Evolutionary conservation across 2,113 vertebrate species (phyloP), one percentile per base, ranked within the genome.

Genomic region (Nothocercus nigrocapillus): DNA sequence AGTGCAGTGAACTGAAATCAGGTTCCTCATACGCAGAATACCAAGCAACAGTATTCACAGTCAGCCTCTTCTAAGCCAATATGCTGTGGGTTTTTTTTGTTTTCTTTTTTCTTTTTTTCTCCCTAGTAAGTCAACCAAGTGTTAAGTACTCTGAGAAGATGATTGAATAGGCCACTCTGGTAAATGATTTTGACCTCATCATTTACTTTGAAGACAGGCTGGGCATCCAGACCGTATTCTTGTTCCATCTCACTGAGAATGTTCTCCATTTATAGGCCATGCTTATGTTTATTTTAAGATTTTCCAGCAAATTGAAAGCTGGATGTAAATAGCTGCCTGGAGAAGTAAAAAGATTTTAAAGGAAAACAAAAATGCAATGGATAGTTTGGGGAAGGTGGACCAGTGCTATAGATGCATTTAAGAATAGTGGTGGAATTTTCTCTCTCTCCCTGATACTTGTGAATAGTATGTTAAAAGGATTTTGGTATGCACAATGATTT

Each of bases 261-360:
- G 75, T 58, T 82, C 67, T 91, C 59, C 82, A 21, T 93, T 85
- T 91, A n/a, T 40, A 59, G 49, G 7, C 63, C 89, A 30, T 47
- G 45, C 63, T 22, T 70, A 44, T 76, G 54, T 87, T 92, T 94
- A 54, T 77, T 94, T 82, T 85, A 80, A 64, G 76, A 82, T 90
- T 32, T 94, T 63, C 72, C 59, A 80, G 44, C 13, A 81, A 78
- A 85, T 45, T 88, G 79, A 70, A 90, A 96, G 30, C 47, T 78
- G 24, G 47, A n/a, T 82, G 66, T 89, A 89, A 96, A 94, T 72
- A 76, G 38, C 38, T 93, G 78, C 40, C 34, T 69, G 79, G 80
- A 36, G 34, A 94, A 44, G 63, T 56, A 59, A 69, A 63, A 53
- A 38, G 5, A 40, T 56, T 40, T 9, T 5, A 24, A 51, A 77